Evolutionary conservation across 2,888 invertebrate genomes (phyloP).

Genomic region (Volucella bombylans): DNA sequence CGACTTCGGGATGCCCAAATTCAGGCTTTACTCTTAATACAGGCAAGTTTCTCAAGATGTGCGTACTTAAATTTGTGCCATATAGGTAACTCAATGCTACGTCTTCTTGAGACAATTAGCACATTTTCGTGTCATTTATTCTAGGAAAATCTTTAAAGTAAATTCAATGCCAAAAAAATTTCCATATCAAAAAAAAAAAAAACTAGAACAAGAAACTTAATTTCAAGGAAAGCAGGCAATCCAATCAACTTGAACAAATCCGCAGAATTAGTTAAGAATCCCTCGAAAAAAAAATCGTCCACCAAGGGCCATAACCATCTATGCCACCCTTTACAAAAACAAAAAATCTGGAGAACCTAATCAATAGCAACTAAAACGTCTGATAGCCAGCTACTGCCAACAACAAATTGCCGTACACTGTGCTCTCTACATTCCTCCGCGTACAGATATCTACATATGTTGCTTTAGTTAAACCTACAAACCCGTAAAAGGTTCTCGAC

Average conservation of each 20-base stretch:
- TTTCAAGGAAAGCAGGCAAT: conserved; percentile 32
- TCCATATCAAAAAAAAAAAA: conserved; percentile 21
- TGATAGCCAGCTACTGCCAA: conserved; percentile 57
- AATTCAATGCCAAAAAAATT: too few species aligned
- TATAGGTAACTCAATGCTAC: too few species aligned
- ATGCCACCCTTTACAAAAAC: conserved; percentile 3
- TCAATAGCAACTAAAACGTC: conserved; percentile 56
- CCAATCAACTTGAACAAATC: conserved; percentile 64
- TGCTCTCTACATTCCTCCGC: too few species aligned
- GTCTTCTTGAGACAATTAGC: too few species aligned
- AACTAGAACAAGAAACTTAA: conserved; percentile 12
- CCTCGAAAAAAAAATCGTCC: conserved; percentile 1
- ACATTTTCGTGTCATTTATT: too few species aligned
- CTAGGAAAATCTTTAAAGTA: too few species aligned
- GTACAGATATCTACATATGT: too few species aligned
- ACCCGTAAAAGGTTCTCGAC: background rate
- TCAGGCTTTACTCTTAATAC: too few species aligned
- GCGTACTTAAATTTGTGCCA: too few species aligned
- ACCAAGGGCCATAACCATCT: conserved; percentile 1
- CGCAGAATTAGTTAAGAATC: conserved; percentile 35
- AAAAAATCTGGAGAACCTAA: conserved; percentile 7
- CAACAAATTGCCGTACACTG: conserved; percentile 14
- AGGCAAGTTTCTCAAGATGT: too few species aligned
- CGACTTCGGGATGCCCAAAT: too few species aligned
- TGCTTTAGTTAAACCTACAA: too few species aligned